Conservation (phyloP, 1,140 invertebrate species). For the Cotesia chilonis region DNA sequence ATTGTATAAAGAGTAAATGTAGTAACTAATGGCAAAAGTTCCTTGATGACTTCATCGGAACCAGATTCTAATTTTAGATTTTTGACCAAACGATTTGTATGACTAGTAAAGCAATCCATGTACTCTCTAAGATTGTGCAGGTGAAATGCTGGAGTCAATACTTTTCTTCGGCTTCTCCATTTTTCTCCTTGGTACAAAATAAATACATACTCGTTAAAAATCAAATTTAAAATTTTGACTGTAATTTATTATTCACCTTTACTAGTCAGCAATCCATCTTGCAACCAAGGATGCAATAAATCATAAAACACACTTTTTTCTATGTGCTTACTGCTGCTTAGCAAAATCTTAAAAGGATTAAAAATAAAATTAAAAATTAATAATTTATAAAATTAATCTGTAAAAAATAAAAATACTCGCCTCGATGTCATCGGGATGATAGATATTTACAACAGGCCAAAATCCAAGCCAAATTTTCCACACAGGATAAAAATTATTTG, state of each 20-base stretch:
- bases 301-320: conserved; percentile 70
- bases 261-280: conserved; percentile 68
- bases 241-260: conserved; percentile 57
- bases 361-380: conserved; percentile 29
- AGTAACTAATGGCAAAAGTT: conserved; percentile 70
- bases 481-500: conserved; percentile 42
- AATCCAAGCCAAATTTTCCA: conserved; percentile 46
- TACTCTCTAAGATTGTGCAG: conserved; percentile 85
- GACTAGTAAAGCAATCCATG: conserved; percentile 74
- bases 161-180: conserved; percentile 79
- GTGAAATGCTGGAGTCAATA: conserved; percentile 89
- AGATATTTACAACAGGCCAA: conserved; percentile 47
- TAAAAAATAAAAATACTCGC: conserved; percentile 43
- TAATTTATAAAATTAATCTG: neutral
- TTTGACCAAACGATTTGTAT: conserved; percentile 65
- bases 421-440: conserved; percentile 59
- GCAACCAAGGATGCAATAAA: conserved; percentile 70
- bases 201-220: neutral
- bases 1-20: conserved; percentile 74
- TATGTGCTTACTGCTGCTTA: conserved; percentile 69
- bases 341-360: conserved; percentile 55
- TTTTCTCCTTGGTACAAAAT: conserved; percentile 68
- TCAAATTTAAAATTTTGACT: too few species aligned
- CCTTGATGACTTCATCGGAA: conserved; percentile 54
- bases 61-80: conserved; percentile 58